Evolutionary conservation across 2,797 vertebrate genomes (phyloP).

Genomic region (Buphagus erythrorhynchus): DNA sequence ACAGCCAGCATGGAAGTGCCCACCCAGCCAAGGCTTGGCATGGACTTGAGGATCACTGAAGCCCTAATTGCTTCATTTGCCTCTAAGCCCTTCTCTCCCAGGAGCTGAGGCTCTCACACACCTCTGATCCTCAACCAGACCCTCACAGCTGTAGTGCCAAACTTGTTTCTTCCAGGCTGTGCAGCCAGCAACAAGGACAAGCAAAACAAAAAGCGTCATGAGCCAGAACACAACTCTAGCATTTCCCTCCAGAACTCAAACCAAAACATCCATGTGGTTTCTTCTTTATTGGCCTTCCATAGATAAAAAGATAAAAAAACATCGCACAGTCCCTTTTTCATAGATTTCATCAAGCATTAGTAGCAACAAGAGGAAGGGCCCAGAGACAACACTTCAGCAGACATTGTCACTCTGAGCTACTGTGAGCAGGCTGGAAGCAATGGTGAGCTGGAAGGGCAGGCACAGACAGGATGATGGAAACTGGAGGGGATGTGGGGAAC

Average conservation of each 20-base stretch:
- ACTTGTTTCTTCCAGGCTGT: not conserved
- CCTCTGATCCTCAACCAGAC: not conserved
- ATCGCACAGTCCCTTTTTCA: rapidly evolving
- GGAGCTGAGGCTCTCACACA: not conserved
- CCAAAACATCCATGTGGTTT: not conserved
- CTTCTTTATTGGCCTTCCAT: not conserved
- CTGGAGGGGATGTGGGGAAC: not conserved
- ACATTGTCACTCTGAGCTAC: not conserved
- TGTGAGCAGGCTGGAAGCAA: not conserved
- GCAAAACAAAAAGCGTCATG: not conserved
- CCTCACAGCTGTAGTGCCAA: not conserved
- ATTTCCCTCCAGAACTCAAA: not conserved
- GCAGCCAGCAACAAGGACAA: not conserved
- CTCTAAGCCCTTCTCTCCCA: not conserved
- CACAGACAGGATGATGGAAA: not conserved
- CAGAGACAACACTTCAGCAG: not conserved
- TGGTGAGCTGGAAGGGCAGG: not conserved
- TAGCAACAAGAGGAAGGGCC: not conserved
- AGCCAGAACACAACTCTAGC: not conserved
- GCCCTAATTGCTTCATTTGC: not conserved
- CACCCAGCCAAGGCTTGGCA: rapidly evolving
- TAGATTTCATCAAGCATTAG: not conserved
- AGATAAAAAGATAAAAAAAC: not conserved
- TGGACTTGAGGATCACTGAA: not conserved
- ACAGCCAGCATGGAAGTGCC: not conserved